phyloP scores from a whole-genome alignment of 2,888 invertebrate genomes.

The Drosophila ochracea region DNA sequence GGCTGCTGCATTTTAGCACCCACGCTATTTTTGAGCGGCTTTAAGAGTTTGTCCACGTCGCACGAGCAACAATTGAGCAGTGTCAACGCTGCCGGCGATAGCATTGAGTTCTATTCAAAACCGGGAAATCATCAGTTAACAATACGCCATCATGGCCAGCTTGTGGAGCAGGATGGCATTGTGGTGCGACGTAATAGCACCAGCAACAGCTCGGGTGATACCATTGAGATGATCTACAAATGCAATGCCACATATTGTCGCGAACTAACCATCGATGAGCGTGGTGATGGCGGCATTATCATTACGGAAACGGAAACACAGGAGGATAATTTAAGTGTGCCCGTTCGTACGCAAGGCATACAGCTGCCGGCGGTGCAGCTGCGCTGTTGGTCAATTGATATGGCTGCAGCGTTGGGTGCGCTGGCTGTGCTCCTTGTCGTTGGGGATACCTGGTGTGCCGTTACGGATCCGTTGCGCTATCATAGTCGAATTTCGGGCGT shows the following conservation, averaged over 20 bases:
- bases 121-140: slow-evolving; percentile 81
- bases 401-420: slow-evolving; percentile 84
- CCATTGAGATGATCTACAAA: slow-evolving; percentile 80
- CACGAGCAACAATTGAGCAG: slow-evolving; percentile 1
- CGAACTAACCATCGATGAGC: slow-evolving; percentile 80
- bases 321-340: slow-evolving; percentile 68
- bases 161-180: slow-evolving; percentile 81
- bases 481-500: slow-evolving; percentile 86
- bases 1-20: slow-evolving; percentile 84
- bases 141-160: slow-evolving; percentile 78
- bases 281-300: slow-evolving; percentile 75
- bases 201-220: slow-evolving; percentile 43
- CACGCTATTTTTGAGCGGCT: slow-evolving; percentile 81
- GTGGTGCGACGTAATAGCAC: slow-evolving; percentile 66
- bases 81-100: slow-evolving; percentile 64
- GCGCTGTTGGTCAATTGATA: slow-evolving; percentile 84
- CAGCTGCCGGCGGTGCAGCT: slow-evolving; percentile 63
- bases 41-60: slow-evolving; percentile 36
- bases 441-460: slow-evolving; percentile 87
- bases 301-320: slow-evolving; percentile 81
- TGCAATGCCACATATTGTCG: slow-evolving; percentile 81
- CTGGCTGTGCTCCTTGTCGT: slow-evolving; percentile 84
- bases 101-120: slow-evolving; percentile 81
- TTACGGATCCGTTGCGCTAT: slow-evolving; percentile 87
- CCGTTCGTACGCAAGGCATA: slow-evolving; percentile 27